Base-by-base conservation (phyloP, 1,140 invertebrate genomes). In the Pissodes strobi region DNA sequence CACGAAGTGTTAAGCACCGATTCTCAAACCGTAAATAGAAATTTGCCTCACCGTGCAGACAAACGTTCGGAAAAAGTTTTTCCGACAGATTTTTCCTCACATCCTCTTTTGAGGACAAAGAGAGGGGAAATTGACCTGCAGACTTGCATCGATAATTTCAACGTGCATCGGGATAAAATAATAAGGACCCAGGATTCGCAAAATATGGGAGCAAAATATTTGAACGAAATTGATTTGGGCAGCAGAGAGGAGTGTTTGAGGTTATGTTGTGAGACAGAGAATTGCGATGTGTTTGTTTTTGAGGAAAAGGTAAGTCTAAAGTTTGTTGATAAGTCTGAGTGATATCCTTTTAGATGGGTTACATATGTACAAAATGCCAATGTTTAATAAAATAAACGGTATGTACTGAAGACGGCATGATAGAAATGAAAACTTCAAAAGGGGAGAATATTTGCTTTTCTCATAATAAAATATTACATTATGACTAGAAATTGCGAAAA, bases 281-380 rank as follows among this genome's bases (percentile, higher is more conserved):
- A 84, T 43, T 97, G 94, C 76, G 94, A 95, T 79, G 92, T 95
- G 8, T 94, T 94, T 75, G 89, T 96, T 66, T 96, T 90, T 73
- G 93, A 97, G 78, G 90, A 95, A 75, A 95, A 94, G 86, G 92
- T 93, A 19, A 43, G 61, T 59, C 43, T 2, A 15, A 55, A 6
- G 46, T 21, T 5, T 17, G 4, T 49, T 49, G 5, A 41, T n/a
- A 41, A 5, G 6, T n/a, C n/a, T n/a, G n/a, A n/a, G n/a, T n/a
- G n/a, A n/a, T n/a, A n/a, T 30, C 12, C 4, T 30, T 5, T 30
- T 5, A 30, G 4, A 6, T 30, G 4, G 27, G 27, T 30, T 30
- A 12, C 12, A 5, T 30, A 12, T 12, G 5, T 5, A 6, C 4
- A 30, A 30, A 30, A 30, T 6, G 12, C 27, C 12, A 30, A 12